Evolutionary conservation across 2,797 vertebrate species (phyloP).

Genomic region (Xenops minutus): DNA sequence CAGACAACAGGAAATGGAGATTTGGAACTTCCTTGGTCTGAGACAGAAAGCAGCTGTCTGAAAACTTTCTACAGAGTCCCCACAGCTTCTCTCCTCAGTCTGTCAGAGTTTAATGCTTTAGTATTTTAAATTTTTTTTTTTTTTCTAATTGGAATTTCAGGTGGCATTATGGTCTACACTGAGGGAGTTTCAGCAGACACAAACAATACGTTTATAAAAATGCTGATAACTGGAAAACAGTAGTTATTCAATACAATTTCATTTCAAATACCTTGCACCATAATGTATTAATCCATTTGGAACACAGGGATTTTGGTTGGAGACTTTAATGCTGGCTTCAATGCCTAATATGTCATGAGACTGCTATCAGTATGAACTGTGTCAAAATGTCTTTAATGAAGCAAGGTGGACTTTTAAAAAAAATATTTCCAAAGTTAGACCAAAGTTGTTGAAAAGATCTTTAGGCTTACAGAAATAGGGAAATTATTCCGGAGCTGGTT

Average conservation of each 20-base stretch:
- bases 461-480: background rate
- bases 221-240: background rate
- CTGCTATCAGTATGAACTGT: background rate
- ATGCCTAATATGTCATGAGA: background rate
- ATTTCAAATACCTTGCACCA: background rate
- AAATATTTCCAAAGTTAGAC: background rate
- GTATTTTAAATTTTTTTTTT: background rate
- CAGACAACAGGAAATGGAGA: background rate
- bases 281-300: background rate
- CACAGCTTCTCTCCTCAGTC: background rate
- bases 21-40: background rate
- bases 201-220: background rate
- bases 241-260: background rate
- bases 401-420: background rate
- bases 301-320: background rate
- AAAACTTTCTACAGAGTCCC: background rate
- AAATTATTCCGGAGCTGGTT: background rate
- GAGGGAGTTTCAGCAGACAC: background rate
- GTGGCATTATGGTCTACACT: background rate
- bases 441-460: background rate
- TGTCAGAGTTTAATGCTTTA: background rate
- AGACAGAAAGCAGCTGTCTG: background rate
- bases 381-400: background rate
- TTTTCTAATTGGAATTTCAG: background rate
- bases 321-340: background rate